Evolutionary conservation across 2,797 vertebrate species (phyloP).

Genomic region (Enteromius argenteus): DNA sequence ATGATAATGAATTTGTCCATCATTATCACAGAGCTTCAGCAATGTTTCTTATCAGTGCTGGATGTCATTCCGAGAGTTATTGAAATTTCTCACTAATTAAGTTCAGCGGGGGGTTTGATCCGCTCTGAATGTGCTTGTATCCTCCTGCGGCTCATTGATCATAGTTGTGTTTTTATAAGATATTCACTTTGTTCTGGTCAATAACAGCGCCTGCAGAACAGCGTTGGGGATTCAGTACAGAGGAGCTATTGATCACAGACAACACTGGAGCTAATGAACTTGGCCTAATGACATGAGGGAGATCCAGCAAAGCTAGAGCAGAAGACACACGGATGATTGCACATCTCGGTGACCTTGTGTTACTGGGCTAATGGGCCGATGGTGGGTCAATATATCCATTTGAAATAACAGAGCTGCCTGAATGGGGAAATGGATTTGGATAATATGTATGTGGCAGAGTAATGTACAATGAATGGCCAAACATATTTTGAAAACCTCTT

Average conservation of each 20-base stretch:
- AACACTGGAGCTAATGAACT: slow-evolving; percentile 5
- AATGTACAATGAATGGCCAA: too few relatives aligned
- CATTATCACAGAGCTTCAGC: slow-evolving; percentile 60
- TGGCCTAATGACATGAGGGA: slow-evolving; percentile 39
- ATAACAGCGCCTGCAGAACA: slow-evolving; percentile 22
- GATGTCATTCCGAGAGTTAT: slow-evolving; percentile 74
- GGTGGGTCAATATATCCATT: slow-evolving; percentile 57
- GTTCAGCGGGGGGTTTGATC: slow-evolving; percentile 71
- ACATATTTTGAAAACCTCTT: neutral
- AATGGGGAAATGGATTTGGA: neutral
- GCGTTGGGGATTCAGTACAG: slow-evolving; percentile 49
- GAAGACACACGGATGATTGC: neutral
- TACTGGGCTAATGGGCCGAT: slow-evolving; percentile 24
- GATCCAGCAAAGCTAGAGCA: slow-evolving; percentile 21
- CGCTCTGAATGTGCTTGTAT: slow-evolving; percentile 62
- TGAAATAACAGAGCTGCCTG: slow-evolving; percentile 35
- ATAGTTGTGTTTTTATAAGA: slow-evolving; percentile 76
- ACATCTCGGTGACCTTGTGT: slow-evolving; percentile 38
- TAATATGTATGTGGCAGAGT: neutral
- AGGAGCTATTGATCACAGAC: slow-evolving; percentile 37
- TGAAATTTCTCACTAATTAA: slow-evolving; percentile 73
- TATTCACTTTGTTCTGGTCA: slow-evolving; percentile 76
- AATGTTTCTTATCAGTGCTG: slow-evolving; percentile 72
- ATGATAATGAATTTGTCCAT: slow-evolving; percentile 21
- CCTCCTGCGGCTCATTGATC: slow-evolving; percentile 73